Evolutionary conservation across 2,113 vertebrate genomes (phyloP).

Genomic region (Gobius niger): DNA sequence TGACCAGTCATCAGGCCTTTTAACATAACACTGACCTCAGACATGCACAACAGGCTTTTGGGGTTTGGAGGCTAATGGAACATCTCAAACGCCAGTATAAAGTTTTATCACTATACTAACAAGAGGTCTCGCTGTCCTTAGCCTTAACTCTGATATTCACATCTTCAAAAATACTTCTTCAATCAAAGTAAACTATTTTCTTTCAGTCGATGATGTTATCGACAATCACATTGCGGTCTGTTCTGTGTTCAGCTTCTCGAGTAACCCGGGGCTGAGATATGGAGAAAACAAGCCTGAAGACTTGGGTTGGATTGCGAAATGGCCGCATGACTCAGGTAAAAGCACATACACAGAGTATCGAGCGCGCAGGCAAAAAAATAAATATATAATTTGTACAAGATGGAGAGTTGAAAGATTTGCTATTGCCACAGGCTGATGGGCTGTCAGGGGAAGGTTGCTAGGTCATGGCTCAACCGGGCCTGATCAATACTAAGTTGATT

Average conservation of each 20-base stretch:
- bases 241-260: not conserved
- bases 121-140: no score
- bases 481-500: conserved; percentile 72
- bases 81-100: no score
- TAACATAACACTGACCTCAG: no score
- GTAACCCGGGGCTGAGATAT: conserved; percentile 20
- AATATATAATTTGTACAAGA: conserved; percentile 20
- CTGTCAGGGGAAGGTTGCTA: conserved; percentile 60
- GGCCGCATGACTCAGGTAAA: conserved; percentile 35
- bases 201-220: not conserved
- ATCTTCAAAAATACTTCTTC: not conserved
- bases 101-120: no score
- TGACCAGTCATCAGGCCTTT: no score
- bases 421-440: conserved; percentile 58
- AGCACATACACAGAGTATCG: conserved; percentile 14
- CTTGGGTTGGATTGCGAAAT: conserved; percentile 29
- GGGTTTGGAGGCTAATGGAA: no score
- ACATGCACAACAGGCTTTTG: no score
- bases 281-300: conserved; percentile 4
- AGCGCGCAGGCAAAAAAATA: conserved; percentile 29
- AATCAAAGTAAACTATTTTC: not conserved
- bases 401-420: conserved; percentile 66
- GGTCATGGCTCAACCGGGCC: conserved; percentile 63
- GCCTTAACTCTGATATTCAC: not conserved
- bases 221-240: not conserved